These are phyloP conservation scores for Myotis yumanensis DNA, from an alignment of 2,113 vertebrate genomes.

Conservation along the genomic window DNA sequence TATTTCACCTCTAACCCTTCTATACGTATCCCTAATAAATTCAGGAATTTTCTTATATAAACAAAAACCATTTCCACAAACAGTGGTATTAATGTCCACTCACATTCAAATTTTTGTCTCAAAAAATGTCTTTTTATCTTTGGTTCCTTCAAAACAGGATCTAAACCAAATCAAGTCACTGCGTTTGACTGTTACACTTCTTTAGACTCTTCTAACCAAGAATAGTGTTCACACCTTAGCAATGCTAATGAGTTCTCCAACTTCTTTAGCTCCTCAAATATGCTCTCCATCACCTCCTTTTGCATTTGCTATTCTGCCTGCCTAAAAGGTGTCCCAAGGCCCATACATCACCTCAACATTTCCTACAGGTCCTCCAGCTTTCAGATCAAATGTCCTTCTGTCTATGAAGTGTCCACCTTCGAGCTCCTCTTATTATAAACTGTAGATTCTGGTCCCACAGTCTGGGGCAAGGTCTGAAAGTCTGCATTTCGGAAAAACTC, in stretches of 20 bases:
- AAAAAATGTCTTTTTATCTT: not conserved
- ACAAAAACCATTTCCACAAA: not conserved
- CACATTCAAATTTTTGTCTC: not conserved
- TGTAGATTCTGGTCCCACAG: not conserved
- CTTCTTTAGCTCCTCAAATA: not conserved
- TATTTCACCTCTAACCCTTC: slow-evolving; percentile 13
- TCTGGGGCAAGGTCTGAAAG: not conserved
- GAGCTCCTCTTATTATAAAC: not conserved
- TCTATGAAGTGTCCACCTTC: not conserved
- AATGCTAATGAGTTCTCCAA: not conserved
- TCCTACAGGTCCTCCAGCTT: not conserved
- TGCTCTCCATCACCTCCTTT: not conserved
- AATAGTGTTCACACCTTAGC: not conserved
- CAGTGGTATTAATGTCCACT: not conserved
- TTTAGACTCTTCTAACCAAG: not conserved
- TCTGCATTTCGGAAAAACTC: not conserved
- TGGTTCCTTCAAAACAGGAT: not conserved
- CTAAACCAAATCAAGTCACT: not conserved
- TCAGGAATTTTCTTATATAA: not conserved
- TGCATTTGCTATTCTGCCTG: not conserved
- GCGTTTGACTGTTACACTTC: not conserved
- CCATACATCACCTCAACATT: not conserved
- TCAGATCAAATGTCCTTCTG: not conserved
- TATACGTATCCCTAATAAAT: not conserved
- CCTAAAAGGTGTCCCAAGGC: not conserved